Conservation (phyloP, 2,888 invertebrate species). For the Didymodactylos carnosus region DNA sequence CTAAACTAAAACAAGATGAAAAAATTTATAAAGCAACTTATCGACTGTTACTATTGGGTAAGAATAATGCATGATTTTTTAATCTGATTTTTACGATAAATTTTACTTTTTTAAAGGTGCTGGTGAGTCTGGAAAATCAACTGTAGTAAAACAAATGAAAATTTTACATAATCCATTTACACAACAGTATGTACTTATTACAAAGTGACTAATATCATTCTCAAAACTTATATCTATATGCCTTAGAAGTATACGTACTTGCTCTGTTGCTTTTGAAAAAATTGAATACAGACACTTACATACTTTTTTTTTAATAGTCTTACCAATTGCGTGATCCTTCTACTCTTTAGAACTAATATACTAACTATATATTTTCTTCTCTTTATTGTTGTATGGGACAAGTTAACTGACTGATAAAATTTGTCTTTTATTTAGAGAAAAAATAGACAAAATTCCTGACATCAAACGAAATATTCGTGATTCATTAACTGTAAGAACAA, state of each 20-base stretch:
- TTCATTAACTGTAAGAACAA: slow-evolving; percentile 51
- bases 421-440: slow-evolving; percentile 17
- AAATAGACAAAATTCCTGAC: slow-evolving; percentile 31
- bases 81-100: background rate
- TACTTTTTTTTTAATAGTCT: too few species aligned
- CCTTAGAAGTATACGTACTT: too few species aligned
- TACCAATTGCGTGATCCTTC: too few species aligned
- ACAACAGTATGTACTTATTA: background rate
- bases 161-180: slow-evolving; percentile 84
- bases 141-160: slow-evolving; percentile 99
- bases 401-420: too few species aligned
- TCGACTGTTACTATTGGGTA: slow-evolving; percentile 8
- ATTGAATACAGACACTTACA: too few species aligned
- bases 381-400: too few species aligned
- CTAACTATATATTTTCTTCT: too few species aligned
- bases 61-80: background rate
- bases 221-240: too few species aligned
- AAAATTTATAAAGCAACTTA: slow-evolving; percentile 12
- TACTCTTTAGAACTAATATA: too few species aligned
- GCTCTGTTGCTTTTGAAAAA: too few species aligned
- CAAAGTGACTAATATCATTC: too few species aligned
- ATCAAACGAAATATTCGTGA: slow-evolving; percentile 97
- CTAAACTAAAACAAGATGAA: slow-evolving; percentile 8
- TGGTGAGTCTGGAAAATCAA: slow-evolving; percentile 97
- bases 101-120: slow-evolving; percentile 45